Conservation (phyloP, 2,113 vertebrate genomes). For the Stigmatopora nigra region DNA sequence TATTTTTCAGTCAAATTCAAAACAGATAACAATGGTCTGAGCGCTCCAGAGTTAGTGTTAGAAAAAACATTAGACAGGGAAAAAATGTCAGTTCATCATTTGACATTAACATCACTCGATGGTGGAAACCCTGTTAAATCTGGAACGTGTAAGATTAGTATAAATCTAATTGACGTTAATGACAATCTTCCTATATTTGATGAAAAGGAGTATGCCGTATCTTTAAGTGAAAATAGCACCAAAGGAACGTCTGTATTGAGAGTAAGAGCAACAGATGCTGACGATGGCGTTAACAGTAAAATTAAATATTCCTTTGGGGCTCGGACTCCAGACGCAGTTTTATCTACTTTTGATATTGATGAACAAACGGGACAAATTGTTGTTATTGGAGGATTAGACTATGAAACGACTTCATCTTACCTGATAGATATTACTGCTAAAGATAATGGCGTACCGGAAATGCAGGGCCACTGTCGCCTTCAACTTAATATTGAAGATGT, state of each 20-base stretch:
- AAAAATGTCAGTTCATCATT: conserved; percentile 26
- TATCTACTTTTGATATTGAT: conserved; percentile 48
- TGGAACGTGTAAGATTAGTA: conserved; percentile 48
- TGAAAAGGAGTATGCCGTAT: conserved; percentile 68
- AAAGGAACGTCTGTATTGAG: conserved; percentile 64
- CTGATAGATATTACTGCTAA: conserved; percentile 53
- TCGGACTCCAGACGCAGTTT: conserved; percentile 37
- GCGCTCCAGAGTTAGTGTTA: conserved; percentile 64
- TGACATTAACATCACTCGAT: conserved; percentile 55
- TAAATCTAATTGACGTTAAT: conserved; percentile 71
- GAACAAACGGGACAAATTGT: conserved; percentile 43
- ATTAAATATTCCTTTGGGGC: conserved; percentile 52
- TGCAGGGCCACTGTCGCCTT: conserved; percentile 59
- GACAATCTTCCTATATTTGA: conserved; percentile 80
- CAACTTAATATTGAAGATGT: conserved; percentile 61
- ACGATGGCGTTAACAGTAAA: conserved; percentile 62
- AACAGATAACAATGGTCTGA: conserved; percentile 48
- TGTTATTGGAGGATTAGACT: conserved; percentile 50
- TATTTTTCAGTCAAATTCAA: conserved; percentile 61
- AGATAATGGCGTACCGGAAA: conserved; percentile 57
- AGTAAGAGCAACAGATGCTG: conserved; percentile 62
- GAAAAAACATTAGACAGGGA: conserved; percentile 66
- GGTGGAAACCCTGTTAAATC: conserved; percentile 44
- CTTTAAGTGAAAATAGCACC: conserved; percentile 68
- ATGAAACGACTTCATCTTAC: conserved; percentile 36